phyloP scores from a whole-genome alignment of 23 tunicate genomes.

The Phallusia fumigata region DNA sequence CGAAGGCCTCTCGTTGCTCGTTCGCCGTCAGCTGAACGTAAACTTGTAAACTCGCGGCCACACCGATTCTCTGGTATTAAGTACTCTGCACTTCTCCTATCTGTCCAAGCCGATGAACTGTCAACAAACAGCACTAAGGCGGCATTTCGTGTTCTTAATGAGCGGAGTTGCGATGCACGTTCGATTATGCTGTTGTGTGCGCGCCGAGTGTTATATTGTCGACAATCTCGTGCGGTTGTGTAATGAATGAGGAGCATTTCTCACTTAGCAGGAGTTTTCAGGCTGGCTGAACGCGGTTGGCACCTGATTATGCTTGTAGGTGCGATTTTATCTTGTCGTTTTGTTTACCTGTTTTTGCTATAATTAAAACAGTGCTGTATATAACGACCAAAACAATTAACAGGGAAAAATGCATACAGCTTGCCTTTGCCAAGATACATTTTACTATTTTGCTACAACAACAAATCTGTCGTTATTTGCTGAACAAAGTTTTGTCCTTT shows the following conservation, averaged over 20 bases:
- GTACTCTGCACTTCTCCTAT: not conserved
- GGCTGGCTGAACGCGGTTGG: not conserved
- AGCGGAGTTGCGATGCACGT: not conserved
- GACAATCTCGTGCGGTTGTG: not conserved
- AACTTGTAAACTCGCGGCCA: not conserved
- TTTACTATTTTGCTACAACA: too few species aligned
- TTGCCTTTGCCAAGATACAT: too few species aligned
- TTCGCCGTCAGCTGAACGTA: conserved; percentile 1
- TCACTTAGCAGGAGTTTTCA: not conserved
- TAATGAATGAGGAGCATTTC: not conserved
- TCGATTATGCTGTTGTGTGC: not conserved
- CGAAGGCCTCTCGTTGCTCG: not conserved
- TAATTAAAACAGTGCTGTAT: too few species aligned
- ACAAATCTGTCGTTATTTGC: too few species aligned
- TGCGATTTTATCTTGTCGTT: too few species aligned
- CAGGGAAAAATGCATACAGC: too few species aligned
- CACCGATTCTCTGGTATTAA: conserved; percentile 3
- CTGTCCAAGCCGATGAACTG: conserved; percentile 1
- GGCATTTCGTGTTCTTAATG: not conserved
- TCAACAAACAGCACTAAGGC: not conserved
- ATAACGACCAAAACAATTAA: too few species aligned
- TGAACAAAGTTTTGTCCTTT: too few species aligned
- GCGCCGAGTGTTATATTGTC: not conserved
- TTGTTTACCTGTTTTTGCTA: too few species aligned
- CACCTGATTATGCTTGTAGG: not conserved